Evolutionary conservation across 1,140 invertebrate genomes (phyloP).

Genomic region (Drosophila carrolli): DNA sequence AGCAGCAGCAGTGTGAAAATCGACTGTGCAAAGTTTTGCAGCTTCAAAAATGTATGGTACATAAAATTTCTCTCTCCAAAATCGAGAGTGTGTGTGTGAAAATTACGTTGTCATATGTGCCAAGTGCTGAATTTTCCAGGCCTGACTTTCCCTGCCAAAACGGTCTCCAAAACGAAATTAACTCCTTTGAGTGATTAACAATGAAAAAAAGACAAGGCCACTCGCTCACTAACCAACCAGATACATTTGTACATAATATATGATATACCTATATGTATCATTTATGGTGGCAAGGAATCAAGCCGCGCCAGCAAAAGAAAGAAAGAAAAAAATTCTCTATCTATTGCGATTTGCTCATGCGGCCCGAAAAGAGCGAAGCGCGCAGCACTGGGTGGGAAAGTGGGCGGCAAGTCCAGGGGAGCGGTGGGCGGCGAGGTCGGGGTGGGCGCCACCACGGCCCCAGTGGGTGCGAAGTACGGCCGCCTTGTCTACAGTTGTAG

Average conservation of each 20-base stretch:
- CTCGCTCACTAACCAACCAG: neutral
- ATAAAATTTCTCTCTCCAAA: slow-evolving; percentile 65
- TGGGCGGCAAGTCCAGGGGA: slow-evolving; percentile 9
- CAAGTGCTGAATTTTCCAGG: slow-evolving; percentile 62
- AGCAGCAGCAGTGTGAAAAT: slow-evolving; percentile 35
- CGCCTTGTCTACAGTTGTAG: slow-evolving; percentile 52
- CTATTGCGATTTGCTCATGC: slow-evolving; percentile 84
- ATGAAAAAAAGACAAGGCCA: slow-evolving; percentile 63
- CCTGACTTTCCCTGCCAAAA: slow-evolving; percentile 14
- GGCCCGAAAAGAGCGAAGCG: slow-evolving; percentile 77
- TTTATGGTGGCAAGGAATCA: slow-evolving; percentile 61
- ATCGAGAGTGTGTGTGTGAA: slow-evolving; percentile 51
- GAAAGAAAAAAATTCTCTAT: slow-evolving; percentile 83
- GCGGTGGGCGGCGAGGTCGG: slow-evolving; percentile 4
- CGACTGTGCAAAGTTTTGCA: slow-evolving; percentile 65
- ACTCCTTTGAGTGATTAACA: slow-evolving; percentile 42
- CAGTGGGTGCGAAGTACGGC: slow-evolving; percentile 69
- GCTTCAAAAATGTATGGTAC: slow-evolving; percentile 77
- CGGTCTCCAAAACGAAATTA: slow-evolving; percentile 14
- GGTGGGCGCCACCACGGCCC: slow-evolving; percentile 53
- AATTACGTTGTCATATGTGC: slow-evolving; percentile 82
- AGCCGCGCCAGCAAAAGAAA: slow-evolving; percentile 54
- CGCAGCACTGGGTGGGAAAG: slow-evolving; percentile 45
- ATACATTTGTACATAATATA: slow-evolving; percentile 15
- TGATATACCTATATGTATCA: slow-evolving; percentile 14